Conservation (phyloP, 2,113 vertebrate genomes). For the Bujurquina vittata region DNA sequence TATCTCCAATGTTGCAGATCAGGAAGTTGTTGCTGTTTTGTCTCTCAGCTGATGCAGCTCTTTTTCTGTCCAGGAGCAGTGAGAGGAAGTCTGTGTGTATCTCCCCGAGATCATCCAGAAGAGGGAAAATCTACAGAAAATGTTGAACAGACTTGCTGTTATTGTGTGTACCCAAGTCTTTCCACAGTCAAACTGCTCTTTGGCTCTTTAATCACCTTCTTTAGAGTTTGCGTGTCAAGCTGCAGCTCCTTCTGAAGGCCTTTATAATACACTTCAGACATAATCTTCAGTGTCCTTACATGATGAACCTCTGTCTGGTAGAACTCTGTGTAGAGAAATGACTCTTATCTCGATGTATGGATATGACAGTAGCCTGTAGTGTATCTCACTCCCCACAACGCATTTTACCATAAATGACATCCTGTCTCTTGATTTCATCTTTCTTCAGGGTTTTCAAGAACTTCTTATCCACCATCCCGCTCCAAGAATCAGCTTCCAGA, state of each 20-base stretch:
- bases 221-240: conserved; percentile 84
- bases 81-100: conserved; percentile 89
- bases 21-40: conserved; percentile 85
- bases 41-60: conserved; percentile 47
- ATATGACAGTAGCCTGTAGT: not conserved
- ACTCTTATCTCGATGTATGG: not conserved
- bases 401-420: conserved; percentile 90
- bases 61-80: conserved; percentile 87
- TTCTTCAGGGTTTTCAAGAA: conserved; percentile 89
- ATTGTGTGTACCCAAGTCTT: not conserved
- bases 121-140: conserved; percentile 83
- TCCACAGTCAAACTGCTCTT: not conserved
- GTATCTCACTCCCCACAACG: not conserved
- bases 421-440: conserved; percentile 90
- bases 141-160: not conserved
- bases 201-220: conserved; percentile 69
- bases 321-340: conserved; percentile 75
- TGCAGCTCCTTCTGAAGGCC: conserved; percentile 89
- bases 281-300: conserved; percentile 91
- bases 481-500: conserved; percentile 94
- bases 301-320: conserved; percentile 96
- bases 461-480: conserved; percentile 86
- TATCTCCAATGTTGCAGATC: conserved; percentile 87
- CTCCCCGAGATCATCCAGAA: conserved; percentile 87
- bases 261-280: conserved; percentile 91